phyloP scores from a whole-genome alignment of 2,113 vertebrate genomes.

The Nipponia nippon region DNA sequence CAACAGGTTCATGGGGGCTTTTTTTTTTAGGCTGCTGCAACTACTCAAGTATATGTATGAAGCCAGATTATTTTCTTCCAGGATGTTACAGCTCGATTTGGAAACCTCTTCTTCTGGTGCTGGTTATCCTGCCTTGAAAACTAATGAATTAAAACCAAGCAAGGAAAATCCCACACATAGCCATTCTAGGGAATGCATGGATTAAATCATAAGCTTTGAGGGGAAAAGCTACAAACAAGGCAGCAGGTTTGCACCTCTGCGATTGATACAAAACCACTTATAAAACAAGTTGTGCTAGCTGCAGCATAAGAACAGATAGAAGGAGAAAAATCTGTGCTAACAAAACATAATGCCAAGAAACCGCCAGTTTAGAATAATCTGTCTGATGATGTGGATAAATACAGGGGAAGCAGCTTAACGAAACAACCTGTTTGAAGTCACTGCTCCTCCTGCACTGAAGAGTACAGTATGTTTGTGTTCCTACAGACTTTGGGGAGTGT shows the following conservation, averaged over 20 bases:
- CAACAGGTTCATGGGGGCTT: not conserved
- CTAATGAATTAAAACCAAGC: not conserved
- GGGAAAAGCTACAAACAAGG: not conserved
- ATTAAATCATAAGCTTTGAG: not conserved
- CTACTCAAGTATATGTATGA: not conserved
- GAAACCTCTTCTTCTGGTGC: not conserved
- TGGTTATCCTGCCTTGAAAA: not conserved
- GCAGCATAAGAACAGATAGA: not conserved
- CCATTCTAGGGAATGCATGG: not conserved
- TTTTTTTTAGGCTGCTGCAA: not conserved
- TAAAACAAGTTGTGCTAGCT: not conserved
- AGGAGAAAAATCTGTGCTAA: not conserved
- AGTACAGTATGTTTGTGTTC: not conserved
- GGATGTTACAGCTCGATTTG: not conserved
- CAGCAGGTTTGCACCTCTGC: not conserved
- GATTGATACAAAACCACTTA: not conserved
- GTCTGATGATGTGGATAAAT: not conserved
- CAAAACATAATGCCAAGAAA: not conserved
- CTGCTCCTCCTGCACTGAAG: not conserved
- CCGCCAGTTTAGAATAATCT: not conserved
- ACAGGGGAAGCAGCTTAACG: not conserved
- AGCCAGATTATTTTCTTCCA: not conserved
- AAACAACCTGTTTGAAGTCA: not conserved
- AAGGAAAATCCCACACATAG: not conserved
- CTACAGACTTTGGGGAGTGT: not conserved